phyloP scores from a whole-genome alignment of 2,113 vertebrate genomes.

The Sialia sialis region DNA sequence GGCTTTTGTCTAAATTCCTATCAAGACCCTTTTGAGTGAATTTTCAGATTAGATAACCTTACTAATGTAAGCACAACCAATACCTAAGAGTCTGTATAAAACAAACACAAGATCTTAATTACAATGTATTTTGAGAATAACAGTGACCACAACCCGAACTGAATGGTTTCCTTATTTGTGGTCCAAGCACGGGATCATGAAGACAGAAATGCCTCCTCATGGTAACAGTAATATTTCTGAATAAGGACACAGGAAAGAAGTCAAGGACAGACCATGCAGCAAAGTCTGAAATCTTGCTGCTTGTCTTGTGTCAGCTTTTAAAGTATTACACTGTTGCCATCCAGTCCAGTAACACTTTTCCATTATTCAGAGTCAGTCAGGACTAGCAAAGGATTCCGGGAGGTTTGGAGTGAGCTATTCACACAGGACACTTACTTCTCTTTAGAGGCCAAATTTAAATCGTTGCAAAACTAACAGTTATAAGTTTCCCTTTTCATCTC shows the following conservation, averaged over 20 bases:
- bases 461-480: background rate
- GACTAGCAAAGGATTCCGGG: background rate
- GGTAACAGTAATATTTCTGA: background rate
- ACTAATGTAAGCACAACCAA: background rate
- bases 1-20: background rate
- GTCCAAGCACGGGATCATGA: rapidly evolving
- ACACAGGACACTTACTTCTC: background rate
- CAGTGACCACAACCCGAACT: background rate
- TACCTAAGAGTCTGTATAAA: background rate
- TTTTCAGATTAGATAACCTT: background rate
- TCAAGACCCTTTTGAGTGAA: background rate
- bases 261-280: rapidly evolving
- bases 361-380: background rate
- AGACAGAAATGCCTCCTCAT: background rate
- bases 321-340: background rate
- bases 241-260: background rate
- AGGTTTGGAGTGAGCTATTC: background rate
- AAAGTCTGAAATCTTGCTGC: background rate
- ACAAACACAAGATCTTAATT: background rate
- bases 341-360: background rate
- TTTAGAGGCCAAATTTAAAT: background rate
- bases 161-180: background rate
- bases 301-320: background rate
- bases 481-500: background rate
- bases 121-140: background rate